Conservation (phyloP, 1,140 invertebrate genomes). For the Rhyacophila brunnea region DNA sequence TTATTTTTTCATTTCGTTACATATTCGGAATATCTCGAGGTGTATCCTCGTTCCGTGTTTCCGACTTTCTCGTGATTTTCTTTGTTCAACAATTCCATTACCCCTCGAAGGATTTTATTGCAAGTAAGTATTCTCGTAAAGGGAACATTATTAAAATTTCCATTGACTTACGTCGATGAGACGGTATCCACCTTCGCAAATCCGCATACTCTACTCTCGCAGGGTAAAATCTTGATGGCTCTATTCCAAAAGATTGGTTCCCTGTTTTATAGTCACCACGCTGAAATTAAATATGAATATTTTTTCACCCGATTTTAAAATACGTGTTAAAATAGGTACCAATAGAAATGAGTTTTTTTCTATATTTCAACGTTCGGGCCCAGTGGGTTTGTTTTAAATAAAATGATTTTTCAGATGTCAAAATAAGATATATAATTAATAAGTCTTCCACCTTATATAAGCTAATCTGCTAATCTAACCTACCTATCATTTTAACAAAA, state of each 20-base stretch:
- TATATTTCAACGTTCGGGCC: too few species aligned
- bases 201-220: conserved; percentile 1
- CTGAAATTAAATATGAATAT: not conserved
- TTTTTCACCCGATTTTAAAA: too few species aligned
- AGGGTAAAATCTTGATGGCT: conserved; percentile 3
- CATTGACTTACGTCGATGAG: conserved; percentile 8
- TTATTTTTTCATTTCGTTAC: too few species aligned
- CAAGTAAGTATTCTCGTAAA: conserved; percentile 2
- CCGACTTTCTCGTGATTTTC: not conserved
- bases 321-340: too few species aligned
- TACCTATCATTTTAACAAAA: too few species aligned
- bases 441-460: too few species aligned
- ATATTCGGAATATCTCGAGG: too few species aligned
- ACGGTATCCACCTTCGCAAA: conserved; percentile 1
- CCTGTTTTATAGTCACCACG: not conserved
- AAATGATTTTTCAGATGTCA: too few species aligned
- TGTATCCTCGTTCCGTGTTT: not conserved
- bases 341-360: too few species aligned
- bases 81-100: conserved; percentile 4
- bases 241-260: conserved; percentile 7
- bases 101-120: not conserved
- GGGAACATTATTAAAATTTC: conserved; percentile 8
- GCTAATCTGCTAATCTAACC: too few species aligned
- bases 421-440: too few species aligned
- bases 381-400: too few species aligned